Evolutionary conservation across 2,888 invertebrate genomes (phyloP).

Genomic region (Phyllotreta striolata): DNA sequence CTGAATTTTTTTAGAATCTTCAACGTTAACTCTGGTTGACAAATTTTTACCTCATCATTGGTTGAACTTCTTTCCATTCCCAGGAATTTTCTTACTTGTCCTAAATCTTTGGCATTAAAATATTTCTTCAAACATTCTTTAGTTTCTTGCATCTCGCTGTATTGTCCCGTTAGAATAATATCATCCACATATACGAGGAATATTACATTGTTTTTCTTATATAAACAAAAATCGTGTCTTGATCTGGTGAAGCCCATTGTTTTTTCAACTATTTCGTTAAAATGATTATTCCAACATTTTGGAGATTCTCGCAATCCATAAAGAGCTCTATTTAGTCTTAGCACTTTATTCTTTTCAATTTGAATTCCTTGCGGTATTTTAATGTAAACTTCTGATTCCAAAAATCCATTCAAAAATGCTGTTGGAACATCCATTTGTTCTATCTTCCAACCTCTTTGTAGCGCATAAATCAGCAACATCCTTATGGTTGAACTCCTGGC

Average conservation of each 20-base stretch:
- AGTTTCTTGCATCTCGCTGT: slow-evolving; percentile 22
- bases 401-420: slow-evolving; percentile 39
- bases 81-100: slow-evolving; percentile 34
- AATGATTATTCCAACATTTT: slow-evolving; percentile 34
- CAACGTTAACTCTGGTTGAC: slow-evolving; percentile 31
- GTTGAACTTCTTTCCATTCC: slow-evolving; percentile 33
- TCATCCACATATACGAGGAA: slow-evolving; percentile 34
- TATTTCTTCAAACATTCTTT: slow-evolving; percentile 22
- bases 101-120: slow-evolving; percentile 29
- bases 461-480: slow-evolving; percentile 33
- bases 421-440: slow-evolving; percentile 40
- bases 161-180: slow-evolving; percentile 28
- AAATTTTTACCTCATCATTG: slow-evolving; percentile 26
- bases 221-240: slow-evolving; percentile 35
- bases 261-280: slow-evolving; percentile 33
- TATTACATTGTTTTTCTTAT: slow-evolving; percentile 29
- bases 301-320: slow-evolving; percentile 29
- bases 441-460: slow-evolving; percentile 33
- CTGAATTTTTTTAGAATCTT: slow-evolving; percentile 36
- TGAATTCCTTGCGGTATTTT: slow-evolving; percentile 25
- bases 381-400: slow-evolving; percentile 36
- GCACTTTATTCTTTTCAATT: slow-evolving; percentile 21
- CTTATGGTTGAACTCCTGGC: slow-evolving; percentile 36
- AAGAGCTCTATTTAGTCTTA: slow-evolving; percentile 17
- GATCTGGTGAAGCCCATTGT: slow-evolving; percentile 32